These are phyloP conservation scores for Artibeus lituratus DNA, from an alignment of 2,797 vertebrate species.

Conservation along the genomic window DNA sequence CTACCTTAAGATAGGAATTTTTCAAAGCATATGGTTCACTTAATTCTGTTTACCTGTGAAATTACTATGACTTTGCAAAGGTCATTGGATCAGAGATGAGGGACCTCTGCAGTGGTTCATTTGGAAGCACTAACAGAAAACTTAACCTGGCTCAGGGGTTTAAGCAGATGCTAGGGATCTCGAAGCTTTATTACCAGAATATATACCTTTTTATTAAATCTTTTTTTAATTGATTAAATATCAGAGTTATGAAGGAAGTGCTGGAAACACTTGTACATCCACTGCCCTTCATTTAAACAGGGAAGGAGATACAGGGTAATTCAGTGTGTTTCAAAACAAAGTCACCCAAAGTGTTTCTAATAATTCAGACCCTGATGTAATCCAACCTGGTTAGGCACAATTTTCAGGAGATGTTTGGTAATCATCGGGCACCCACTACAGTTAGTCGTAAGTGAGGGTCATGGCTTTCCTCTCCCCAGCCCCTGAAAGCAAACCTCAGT, in stretches of 20 bases:
- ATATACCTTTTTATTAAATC: neutral
- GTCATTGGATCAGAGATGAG: neutral
- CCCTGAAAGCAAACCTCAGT: neutral
- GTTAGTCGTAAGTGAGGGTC: neutral
- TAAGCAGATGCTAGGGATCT: neutral
- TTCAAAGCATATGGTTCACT: neutral
- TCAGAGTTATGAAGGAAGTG: neutral
- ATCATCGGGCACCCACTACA: neutral
- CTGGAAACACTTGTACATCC: neutral
- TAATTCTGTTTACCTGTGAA: slow-evolving; percentile 33
- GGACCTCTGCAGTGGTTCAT: neutral
- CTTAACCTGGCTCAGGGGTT: neutral
- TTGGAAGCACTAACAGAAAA: neutral
- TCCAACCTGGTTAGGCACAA: neutral
- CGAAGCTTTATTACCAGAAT: neutral
- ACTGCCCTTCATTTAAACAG: neutral
- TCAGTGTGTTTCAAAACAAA: neutral
- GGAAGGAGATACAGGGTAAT: neutral
- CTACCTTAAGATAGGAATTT: slow-evolving; percentile 18
- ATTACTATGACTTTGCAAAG: neutral
- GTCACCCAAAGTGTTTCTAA: neutral
- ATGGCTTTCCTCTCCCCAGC: neutral
- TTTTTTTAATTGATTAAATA: neutral
- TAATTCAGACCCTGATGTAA: neutral
- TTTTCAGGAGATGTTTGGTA: neutral